phyloP scores from a whole-genome alignment of 35 echinoderm and acorn worm species.

The Amphiura filiformis region DNA sequence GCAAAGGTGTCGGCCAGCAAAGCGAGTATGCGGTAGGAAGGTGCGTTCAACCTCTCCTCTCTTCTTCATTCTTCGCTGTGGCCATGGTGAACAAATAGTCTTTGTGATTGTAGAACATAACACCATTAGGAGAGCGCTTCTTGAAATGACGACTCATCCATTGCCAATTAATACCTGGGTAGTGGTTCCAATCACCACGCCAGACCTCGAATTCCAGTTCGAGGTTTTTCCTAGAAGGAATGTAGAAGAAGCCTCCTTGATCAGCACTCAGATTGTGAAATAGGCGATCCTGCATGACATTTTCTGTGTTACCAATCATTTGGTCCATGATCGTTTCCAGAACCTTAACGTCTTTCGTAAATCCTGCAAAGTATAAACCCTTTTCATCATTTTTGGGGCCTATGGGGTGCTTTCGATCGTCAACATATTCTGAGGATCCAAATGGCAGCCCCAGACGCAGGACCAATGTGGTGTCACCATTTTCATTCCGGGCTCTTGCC shows the following conservation, averaged over 20 bases:
- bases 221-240: not conserved
- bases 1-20: not conserved
- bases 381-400: conserved; percentile 1
- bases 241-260: conserved; percentile 5
- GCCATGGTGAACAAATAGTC: conserved; percentile 13
- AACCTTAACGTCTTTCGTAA: conserved; percentile 3
- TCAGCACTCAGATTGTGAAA: not conserved
- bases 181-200: not conserved
- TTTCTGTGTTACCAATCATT: not conserved
- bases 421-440: not conserved
- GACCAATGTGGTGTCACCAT: conserved; percentile 5
- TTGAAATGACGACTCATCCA: conserved; percentile 5
- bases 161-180: conserved; percentile 7
- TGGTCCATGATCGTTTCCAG: conserved; percentile 1
- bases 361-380: conserved; percentile 3
- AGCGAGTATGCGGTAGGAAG: conserved; percentile 2
- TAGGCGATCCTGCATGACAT: not conserved
- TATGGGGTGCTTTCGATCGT: not conserved
- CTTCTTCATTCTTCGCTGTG: not conserved
- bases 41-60: not conserved
- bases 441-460: not conserved
- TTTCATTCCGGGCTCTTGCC: conserved; percentile 1
- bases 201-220: not conserved
- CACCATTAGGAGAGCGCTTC: not conserved
- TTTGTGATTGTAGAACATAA: conserved; percentile 8